A percentile compares a stretch with the other conserved stretches of the same genome.
Evolutionary conservation across 2,888 invertebrate species (phyloP).

Genomic region (Spodoptera exigua): DNA sequence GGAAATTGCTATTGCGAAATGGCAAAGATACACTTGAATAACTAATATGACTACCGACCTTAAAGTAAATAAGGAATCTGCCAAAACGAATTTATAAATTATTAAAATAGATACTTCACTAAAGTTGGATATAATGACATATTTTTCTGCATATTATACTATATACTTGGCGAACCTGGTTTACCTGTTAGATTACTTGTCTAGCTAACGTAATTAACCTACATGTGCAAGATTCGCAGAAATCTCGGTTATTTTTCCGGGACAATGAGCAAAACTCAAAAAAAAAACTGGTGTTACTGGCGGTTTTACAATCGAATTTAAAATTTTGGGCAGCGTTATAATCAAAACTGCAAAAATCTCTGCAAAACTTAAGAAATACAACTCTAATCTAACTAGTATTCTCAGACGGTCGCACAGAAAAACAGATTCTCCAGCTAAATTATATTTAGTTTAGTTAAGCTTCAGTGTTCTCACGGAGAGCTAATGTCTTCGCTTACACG

Average conservation of each 20-base stretch:
- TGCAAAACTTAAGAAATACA: no score
- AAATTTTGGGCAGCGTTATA: constrained; percentile 15
- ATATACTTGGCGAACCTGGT: constrained; percentile 3
- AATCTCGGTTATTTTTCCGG: constrained; percentile 27
- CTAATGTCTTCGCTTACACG: constrained; percentile 25
- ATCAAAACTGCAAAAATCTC: constrained; percentile 4
- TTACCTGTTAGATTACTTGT: constrained; percentile 21
- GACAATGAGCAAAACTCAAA: constrained; percentile 19
- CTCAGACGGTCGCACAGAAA: no score
- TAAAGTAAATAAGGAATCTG: neutral
- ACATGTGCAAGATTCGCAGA: constrained; percentile 11
- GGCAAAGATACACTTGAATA: neutral
- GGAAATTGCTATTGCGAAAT: constrained; percentile 2
- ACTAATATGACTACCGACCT: neutral
- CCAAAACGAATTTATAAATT: no score
- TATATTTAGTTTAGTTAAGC: no score
- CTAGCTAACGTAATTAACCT: constrained; percentile 6
- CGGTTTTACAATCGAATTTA: no score
- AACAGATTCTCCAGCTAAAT: no score
- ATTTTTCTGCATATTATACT: neutral
- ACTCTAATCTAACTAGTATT: no score
- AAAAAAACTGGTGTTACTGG: no score
- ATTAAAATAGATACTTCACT: no score
- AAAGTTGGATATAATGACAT: constrained; percentile 5
- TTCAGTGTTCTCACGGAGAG: constrained; percentile 35